Evolutionary conservation across 92 coral and sea anemone species (phyloP).

Genomic region (Hydrozoanthus gracilis): DNA sequence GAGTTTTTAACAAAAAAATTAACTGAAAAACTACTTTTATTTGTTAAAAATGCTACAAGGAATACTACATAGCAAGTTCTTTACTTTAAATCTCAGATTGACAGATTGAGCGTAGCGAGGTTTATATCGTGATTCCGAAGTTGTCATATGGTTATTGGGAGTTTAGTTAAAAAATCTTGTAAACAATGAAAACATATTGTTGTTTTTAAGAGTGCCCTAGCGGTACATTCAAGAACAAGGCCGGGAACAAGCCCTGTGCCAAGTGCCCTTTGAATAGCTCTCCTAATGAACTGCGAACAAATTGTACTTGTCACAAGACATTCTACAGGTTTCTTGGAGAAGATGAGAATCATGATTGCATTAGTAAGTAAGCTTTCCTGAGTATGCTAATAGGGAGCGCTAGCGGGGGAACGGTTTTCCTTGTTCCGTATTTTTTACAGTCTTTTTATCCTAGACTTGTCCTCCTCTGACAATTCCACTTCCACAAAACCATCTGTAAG

Average conservation of each 20-base stretch:
- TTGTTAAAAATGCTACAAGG: too few species aligned
- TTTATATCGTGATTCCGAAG: too few species aligned
- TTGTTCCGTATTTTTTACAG: constrained; percentile 12
- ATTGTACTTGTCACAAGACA: neutral
- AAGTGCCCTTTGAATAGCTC: too few species aligned
- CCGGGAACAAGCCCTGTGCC: neutral
- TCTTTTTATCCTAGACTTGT: constrained; percentile 25
- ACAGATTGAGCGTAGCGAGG: too few species aligned
- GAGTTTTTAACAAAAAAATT: too few species aligned
- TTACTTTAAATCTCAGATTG: too few species aligned
- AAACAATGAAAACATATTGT: neutral
- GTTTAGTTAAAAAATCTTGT: too few species aligned
- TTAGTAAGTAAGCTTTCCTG: neutral
- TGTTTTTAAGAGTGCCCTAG: neutral
- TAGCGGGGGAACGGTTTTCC: neutral
- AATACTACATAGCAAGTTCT: too few species aligned
- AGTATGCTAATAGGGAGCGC: neutral
- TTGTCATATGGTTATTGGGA: too few species aligned
- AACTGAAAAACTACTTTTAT: too few species aligned
- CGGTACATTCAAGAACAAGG: neutral
- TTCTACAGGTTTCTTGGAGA: neutral
- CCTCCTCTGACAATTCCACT: constrained; percentile 25
- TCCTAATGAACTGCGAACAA: neutral
- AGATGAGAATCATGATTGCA: neutral
- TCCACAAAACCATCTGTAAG: constrained; percentile 17